phyloP scores from a whole-genome alignment of 2,797 vertebrate genomes.

The Carduelis carduelis region DNA sequence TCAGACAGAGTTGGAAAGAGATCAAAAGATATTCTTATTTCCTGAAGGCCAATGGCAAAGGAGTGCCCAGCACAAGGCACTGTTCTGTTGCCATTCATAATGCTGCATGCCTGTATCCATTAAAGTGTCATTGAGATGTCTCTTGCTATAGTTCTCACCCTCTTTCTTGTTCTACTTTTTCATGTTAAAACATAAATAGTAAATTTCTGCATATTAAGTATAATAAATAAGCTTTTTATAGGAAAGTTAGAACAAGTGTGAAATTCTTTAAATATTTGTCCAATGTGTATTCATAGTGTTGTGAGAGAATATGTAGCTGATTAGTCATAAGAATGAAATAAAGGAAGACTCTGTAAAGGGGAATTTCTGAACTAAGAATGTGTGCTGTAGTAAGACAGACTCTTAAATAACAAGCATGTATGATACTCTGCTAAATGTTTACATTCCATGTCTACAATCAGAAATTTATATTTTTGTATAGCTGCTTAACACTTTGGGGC shows the following conservation, averaged over 20 bases:
- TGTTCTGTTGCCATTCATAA: background rate
- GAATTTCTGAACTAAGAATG: background rate
- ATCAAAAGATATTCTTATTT: background rate
- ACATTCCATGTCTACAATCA: background rate
- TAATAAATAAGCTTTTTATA: background rate
- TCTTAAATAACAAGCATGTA: background rate
- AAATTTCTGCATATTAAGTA: background rate
- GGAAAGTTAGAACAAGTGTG: background rate
- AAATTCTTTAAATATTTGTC: background rate
- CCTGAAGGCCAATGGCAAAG: background rate
- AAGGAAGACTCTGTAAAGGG: background rate
- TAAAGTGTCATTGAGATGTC: background rate
- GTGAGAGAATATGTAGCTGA: background rate
- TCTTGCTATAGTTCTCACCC: background rate
- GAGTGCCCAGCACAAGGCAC: background rate
- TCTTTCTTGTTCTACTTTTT: background rate
- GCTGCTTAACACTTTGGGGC: background rate
- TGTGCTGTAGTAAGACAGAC: background rate
- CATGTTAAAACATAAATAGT: background rate
- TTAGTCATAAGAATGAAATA: background rate
- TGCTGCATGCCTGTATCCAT: background rate
- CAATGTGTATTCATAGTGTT: background rate
- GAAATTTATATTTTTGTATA: background rate
- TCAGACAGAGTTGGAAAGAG: background rate
- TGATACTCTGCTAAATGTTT: background rate